Conservation (phyloP, 2,113 vertebrate species). For the Tachuris rubrigastra region DNA sequence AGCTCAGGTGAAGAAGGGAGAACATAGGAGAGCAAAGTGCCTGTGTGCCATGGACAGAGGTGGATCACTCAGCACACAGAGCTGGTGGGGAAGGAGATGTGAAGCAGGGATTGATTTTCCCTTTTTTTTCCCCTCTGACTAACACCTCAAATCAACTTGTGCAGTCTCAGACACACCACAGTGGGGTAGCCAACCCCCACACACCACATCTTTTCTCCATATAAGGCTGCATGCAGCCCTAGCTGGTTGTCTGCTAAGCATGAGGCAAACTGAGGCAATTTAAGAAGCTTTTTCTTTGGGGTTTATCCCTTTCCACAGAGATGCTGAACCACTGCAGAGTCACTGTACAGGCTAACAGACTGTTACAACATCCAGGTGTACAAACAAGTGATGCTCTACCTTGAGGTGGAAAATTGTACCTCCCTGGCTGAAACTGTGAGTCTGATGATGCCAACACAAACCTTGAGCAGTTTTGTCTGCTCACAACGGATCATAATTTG, state of each 20-base stretch:
- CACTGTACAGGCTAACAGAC: neutral
- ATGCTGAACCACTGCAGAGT: neutral
- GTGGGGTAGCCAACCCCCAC: neutral
- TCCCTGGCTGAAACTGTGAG: neutral
- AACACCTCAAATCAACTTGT: neutral
- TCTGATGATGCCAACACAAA: neutral
- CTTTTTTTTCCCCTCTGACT: neutral
- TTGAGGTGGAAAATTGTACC: neutral
- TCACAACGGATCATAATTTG: neutral
- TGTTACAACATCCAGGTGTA: neutral
- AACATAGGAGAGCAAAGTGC: neutral
- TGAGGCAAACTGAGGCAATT: neutral
- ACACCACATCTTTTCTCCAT: neutral
- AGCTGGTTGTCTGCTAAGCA: neutral
- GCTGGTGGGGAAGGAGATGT: neutral
- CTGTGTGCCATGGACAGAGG: fast-evolving
- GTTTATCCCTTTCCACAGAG: neutral
- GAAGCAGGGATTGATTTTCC: neutral
- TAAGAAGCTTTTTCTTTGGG: neutral
- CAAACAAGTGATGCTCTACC: neutral
- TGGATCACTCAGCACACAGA: neutral
- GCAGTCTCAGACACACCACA: neutral
- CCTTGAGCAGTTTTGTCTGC: neutral
- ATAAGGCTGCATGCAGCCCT: neutral
- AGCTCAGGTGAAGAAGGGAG: neutral